phyloP scores from a whole-genome alignment of 1,140 invertebrate genomes.

The Drosophila ambigua region DNA sequence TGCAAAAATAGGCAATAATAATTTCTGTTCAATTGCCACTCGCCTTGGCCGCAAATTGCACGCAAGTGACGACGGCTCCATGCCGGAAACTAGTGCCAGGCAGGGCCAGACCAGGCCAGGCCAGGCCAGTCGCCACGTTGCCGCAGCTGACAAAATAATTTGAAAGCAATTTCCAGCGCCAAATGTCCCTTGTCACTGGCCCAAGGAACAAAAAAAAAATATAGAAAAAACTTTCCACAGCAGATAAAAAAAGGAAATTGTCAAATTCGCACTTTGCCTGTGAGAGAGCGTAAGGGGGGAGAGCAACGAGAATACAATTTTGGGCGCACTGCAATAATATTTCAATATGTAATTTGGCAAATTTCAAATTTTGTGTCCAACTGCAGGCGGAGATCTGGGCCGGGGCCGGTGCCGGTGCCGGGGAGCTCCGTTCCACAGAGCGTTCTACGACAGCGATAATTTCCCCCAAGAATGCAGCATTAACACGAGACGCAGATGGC shows the following conservation, averaged over 20 bases:
- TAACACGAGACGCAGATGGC: constrained; percentile 75
- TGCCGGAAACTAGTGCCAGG: constrained; percentile 50
- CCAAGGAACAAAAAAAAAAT: constrained; percentile 20
- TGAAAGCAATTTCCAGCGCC: constrained; percentile 76
- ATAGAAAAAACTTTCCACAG: not conserved
- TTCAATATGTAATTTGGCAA: constrained; percentile 82
- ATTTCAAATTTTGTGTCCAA: constrained; percentile 65
- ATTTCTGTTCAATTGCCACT: constrained; percentile 73
- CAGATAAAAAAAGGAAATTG: constrained; percentile 44
- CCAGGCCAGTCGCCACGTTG: constrained; percentile 36
- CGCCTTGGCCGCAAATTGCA: constrained; percentile 69
- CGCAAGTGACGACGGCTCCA: constrained; percentile 45
- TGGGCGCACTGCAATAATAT: constrained; percentile 79
- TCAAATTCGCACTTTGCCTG: constrained; percentile 77
- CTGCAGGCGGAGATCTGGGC: constrained; percentile 34
- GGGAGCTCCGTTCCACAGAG: too few species aligned
- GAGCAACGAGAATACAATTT: constrained; percentile 41
- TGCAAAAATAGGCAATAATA: constrained; percentile 79
- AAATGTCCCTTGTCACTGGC: constrained; percentile 53
- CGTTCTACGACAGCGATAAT: constrained; percentile 64
- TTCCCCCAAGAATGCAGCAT: constrained; percentile 79
- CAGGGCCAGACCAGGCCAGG: constrained; percentile 24
- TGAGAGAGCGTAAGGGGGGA: too few species aligned
- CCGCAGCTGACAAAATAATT: constrained; percentile 79
- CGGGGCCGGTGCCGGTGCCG: too few species aligned